A percentile compares a stretch with the other conserved stretches of the same genome.
phyloP scores from a whole-genome alignment of 2,113 vertebrate species.

The Amphiprion percula region DNA sequence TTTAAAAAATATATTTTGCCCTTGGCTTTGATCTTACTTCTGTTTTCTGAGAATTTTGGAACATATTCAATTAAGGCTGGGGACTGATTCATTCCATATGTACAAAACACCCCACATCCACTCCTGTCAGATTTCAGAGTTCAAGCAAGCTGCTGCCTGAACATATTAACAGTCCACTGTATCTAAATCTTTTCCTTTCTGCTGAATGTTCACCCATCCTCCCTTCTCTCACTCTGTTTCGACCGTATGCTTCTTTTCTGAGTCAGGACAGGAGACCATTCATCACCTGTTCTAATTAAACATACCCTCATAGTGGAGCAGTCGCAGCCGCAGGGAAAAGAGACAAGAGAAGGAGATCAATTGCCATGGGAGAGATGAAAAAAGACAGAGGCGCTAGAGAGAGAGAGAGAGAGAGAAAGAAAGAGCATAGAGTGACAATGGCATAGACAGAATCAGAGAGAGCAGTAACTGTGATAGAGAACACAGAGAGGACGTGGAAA shows the following conservation, averaged over 20 bases:
- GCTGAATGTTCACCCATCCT: slow-evolving; percentile 33
- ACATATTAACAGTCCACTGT: slow-evolving; percentile 40
- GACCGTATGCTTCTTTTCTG: slow-evolving; percentile 48
- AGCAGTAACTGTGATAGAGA: slow-evolving; percentile 51
- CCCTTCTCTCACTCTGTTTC: slow-evolving; percentile 12
- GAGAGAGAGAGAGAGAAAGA: neutral
- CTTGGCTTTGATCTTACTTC: neutral
- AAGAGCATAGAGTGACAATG: neutral
- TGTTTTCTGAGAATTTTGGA: neutral
- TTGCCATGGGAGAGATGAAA: slow-evolving; percentile 61
- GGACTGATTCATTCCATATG: neutral
- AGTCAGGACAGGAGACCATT: slow-evolving; percentile 64
- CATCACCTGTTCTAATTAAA: slow-evolving; percentile 76
- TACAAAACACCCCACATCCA: neutral
- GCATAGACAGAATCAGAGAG: slow-evolving; percentile 22
- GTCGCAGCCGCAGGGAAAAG: slow-evolving; percentile 59
- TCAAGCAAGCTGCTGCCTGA: slow-evolving; percentile 14
- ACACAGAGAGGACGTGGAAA: slow-evolving; percentile 34
- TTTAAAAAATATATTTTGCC: neutral
- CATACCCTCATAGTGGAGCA: slow-evolving; percentile 61
- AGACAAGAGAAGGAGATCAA: slow-evolving; percentile 72
- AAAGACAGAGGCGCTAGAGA: slow-evolving; percentile 40
- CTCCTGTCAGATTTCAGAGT: slow-evolving; percentile 2
- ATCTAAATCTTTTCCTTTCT: slow-evolving; percentile 49
- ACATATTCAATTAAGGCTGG: neutral